Base-by-base conservation (phyloP, 2,113 vertebrate species). In the Gavialis gangeticus region DNA sequence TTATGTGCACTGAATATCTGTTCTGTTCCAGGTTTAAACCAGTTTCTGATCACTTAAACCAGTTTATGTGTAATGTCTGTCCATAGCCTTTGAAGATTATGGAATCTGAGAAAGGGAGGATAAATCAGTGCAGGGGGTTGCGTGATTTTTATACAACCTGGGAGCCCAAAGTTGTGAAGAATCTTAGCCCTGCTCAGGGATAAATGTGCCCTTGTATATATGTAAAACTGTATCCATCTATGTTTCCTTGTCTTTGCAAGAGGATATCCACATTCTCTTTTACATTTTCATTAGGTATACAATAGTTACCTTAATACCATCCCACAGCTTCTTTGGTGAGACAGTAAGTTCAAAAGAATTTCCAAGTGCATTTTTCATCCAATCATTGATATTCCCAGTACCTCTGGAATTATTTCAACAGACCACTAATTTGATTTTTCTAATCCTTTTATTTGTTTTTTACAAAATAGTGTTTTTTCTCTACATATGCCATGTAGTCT, bases 81-180 rank as follows among this genome's bases (percentile, higher is more conserved):
- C 46, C 46, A 7, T 46, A 46, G 46, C 46, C 46, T 95, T 91
- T 76, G 71, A 76, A 87, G 19, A n/a, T 67, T 90, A 91, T 82
- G 30, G 18, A 79, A 77, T 54, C 28, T 67, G 11, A 2, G 24
- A 4, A 46, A 85, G 15, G 25, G 17, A 83, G 1, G n/a, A 59
- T 85, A 79, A 88, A 67, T 83, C 30, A 21, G 11, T 22, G 30
- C 67, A 69, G 34, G 67, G 5, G 30, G 34, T n/a, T n/a, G 10
- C 76, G 22, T 27, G 54, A 73, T 0, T 2, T 2, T 76, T 12
- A 34, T 12, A 85, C 12, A 59, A 27, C 79, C 54, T 86, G 8
- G n/a, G 46, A 19, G 56, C 56, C 8, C 62, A 10, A 89, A 76
- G n/a, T 10, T 62, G 5, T 73, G n/a, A 82, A 93, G 59, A 30